Conservation (phyloP, 2,888 invertebrate genomes). For the Protophormia terraenovae region DNA sequence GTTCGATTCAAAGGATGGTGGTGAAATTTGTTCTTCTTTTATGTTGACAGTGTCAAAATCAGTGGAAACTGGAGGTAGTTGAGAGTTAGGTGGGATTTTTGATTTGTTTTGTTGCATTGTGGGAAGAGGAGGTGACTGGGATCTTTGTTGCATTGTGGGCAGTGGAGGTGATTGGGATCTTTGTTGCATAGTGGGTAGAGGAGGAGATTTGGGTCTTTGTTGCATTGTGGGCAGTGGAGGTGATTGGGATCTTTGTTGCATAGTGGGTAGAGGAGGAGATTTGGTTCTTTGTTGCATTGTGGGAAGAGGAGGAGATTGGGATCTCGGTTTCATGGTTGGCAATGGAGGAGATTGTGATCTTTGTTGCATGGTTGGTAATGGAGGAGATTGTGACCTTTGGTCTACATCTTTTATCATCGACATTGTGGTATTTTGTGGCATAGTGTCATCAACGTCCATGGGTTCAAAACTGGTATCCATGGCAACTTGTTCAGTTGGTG, state of each 20-base stretch:
- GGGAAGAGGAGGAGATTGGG: constrained; percentile 26
- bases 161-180: constrained; percentile 18
- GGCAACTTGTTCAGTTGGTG: neutral
- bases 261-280: constrained; percentile 32
- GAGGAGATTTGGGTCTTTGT: constrained; percentile 1
- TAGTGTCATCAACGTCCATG: constrained; percentile 75
- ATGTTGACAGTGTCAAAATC: neutral
- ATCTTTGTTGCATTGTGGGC: neutral
- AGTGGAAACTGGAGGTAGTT: neutral
- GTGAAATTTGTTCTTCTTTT: constrained; percentile 22
- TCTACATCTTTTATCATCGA: neutral
- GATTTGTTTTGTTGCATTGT: neutral
- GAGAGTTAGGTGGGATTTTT: neutral
- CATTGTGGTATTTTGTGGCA: neutral
- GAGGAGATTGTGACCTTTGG: constrained; percentile 28
- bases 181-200: constrained; percentile 2
- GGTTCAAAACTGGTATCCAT: constrained; percentile 69
- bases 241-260: constrained; percentile 46
- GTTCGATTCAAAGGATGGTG: neutral
- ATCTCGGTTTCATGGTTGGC: neutral
- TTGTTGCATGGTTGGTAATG: constrained; percentile 32
- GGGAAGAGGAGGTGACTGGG: neutral
- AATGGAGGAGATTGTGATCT: neutral
- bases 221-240: constrained; percentile 43
- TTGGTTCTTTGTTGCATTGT: constrained; percentile 40